phyloP scores from a whole-genome alignment of 2,888 invertebrate species.

The Harpalus rufipes region DNA sequence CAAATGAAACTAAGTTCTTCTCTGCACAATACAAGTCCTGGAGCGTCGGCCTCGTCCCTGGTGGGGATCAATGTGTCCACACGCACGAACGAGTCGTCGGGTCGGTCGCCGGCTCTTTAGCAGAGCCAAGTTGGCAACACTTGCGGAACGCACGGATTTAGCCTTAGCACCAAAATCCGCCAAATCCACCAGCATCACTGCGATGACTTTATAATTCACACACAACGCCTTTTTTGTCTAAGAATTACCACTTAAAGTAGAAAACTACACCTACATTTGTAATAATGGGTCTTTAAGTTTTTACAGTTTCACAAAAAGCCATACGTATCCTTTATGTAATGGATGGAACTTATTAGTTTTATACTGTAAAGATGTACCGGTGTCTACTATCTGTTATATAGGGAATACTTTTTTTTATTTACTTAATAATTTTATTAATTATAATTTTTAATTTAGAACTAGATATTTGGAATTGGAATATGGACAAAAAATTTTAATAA shows the following conservation, averaged over 20 bases:
- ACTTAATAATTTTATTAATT: too few species aligned
- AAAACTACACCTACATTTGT: conserved; percentile 25
- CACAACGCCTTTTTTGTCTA: conserved; percentile 38
- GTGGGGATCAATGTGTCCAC: conserved; percentile 63
- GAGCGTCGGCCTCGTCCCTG: conserved; percentile 6
- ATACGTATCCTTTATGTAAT: not conserved
- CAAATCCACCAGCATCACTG: conserved; percentile 56
- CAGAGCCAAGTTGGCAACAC: conserved; percentile 64
- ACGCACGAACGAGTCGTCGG: conserved; percentile 59
- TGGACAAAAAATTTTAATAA: too few species aligned
- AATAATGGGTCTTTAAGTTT: conserved; percentile 34
- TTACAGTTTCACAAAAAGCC: not conserved
- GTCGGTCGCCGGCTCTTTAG: conserved; percentile 51
- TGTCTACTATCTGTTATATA: not conserved
- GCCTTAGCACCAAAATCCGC: conserved; percentile 40
- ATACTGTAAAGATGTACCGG: not conserved
- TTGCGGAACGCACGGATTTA: conserved; percentile 65
- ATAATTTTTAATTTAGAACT: too few species aligned
- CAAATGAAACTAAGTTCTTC: conserved; percentile 14
- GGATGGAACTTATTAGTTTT: not conserved
- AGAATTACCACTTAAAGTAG: conserved; percentile 29
- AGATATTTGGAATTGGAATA: too few species aligned
- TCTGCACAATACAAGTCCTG: conserved; percentile 18
- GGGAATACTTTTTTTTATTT: not conserved
- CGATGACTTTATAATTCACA: conserved; percentile 64